These are phyloP conservation scores for Drosophila parabipectinata DNA, from an alignment of 1,140 invertebrate genomes.

Conservation along the genomic window DNA sequence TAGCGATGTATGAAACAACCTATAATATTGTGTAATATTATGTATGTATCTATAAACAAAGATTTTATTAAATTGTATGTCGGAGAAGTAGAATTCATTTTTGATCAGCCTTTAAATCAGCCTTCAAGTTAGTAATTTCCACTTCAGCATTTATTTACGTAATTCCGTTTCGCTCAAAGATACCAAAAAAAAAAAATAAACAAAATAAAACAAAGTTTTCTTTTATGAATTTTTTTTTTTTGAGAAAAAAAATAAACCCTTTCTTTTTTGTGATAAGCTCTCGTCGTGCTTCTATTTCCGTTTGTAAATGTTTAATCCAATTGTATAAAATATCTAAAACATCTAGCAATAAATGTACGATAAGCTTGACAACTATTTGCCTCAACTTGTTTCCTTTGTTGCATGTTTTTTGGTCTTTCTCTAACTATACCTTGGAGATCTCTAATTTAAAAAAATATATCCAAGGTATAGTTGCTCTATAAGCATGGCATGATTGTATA, in stretches of 20 bases:
- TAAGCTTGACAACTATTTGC: constrained; percentile 64
- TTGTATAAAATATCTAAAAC: constrained; percentile 59
- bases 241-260: background rate
- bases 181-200: constrained; percentile 21
- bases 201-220: constrained; percentile 12
- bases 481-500: constrained; percentile 37
- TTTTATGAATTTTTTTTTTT: constrained; percentile 13
- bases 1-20: constrained; percentile 43
- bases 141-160: constrained; percentile 40
- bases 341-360: constrained; percentile 72
- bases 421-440: constrained; percentile 1
- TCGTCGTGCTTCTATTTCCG: constrained; percentile 62
- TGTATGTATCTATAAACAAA: constrained; percentile 65
- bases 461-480: constrained; percentile 1
- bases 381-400: constrained; percentile 48
- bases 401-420: constrained; percentile 29
- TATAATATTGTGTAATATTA: constrained; percentile 75
- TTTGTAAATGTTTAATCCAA: constrained; percentile 74
- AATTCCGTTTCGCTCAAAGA: constrained; percentile 51
- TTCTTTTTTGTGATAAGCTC: constrained; percentile 66
- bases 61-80: constrained; percentile 70
- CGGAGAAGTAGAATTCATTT: background rate
- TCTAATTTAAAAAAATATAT: background rate
- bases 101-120: constrained; percentile 1
- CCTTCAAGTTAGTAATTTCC: constrained; percentile 14